phyloP scores from a whole-genome alignment of 2,113 vertebrate species.

The Mormoops blainvillei region DNA sequence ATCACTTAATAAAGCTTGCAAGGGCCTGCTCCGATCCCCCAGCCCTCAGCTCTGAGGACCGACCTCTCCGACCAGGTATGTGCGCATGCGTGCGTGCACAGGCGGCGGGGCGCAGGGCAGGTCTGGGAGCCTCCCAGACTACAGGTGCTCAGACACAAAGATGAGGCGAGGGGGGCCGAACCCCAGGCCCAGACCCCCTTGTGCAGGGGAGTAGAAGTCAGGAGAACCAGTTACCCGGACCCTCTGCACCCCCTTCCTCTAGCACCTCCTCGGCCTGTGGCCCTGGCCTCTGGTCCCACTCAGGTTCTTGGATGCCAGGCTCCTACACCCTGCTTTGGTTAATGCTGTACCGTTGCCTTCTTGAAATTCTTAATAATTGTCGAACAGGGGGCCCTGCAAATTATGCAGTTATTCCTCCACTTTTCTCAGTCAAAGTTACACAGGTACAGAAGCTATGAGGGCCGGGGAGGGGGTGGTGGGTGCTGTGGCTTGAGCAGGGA shows the following conservation, averaged over 20 bases:
- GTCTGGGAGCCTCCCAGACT: background rate
- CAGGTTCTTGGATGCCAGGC: background rate
- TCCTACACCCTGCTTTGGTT: background rate
- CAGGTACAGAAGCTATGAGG: background rate
- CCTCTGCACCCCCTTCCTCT: background rate
- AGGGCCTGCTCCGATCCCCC: background rate
- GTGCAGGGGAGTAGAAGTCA: background rate
- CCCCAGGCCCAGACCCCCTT: background rate
- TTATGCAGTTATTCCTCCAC: background rate
- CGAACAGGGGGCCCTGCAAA: background rate
- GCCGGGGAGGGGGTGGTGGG: too few relatives aligned
- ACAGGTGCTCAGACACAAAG: background rate
- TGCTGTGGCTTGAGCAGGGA: background rate
- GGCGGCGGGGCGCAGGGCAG: too few relatives aligned
- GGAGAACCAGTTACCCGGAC: background rate
- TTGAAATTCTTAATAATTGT: background rate
- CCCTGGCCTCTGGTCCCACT: background rate
- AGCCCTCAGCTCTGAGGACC: background rate
- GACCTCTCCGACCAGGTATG: background rate
- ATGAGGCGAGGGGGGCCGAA: background rate
- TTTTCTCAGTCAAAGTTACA: background rate
- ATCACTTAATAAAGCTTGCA: background rate
- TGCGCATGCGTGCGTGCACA: fast-evolving
- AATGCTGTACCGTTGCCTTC: background rate
- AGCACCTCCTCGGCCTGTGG: background rate